Evolutionary conservation across 2,113 vertebrate genomes (phyloP).

Genomic region (Spea bombifrons): DNA sequence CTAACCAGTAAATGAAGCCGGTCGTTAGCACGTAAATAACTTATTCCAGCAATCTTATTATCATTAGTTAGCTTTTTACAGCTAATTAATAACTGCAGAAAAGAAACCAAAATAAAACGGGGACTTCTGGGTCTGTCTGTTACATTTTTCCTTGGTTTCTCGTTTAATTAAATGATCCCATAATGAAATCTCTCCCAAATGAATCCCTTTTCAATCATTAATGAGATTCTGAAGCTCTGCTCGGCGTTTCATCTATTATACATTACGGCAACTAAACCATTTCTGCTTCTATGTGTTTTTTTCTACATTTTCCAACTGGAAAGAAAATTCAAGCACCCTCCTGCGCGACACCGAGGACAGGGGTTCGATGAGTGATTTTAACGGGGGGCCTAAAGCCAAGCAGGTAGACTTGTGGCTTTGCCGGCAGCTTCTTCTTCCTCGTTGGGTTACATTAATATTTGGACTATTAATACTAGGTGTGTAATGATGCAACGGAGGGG

Average conservation of each 20-base stretch:
- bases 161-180: slow-evolving; percentile 77
- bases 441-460: background rate
- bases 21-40: slow-evolving; percentile 44
- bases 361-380: slow-evolving; percentile 43
- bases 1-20: slow-evolving; percentile 6
- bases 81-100: slow-evolving; percentile 53
- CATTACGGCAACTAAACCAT: slow-evolving; percentile 59
- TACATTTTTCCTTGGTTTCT: slow-evolving; percentile 61
- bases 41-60: slow-evolving; percentile 26
- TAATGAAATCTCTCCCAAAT: slow-evolving; percentile 77
- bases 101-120: background rate
- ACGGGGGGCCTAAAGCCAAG: slow-evolving; percentile 24
- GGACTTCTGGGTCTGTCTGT: slow-evolving; percentile 49
- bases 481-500: no score
- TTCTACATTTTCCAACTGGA: slow-evolving; percentile 49
- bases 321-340: slow-evolving; percentile 8
- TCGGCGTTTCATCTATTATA: slow-evolving; percentile 72
- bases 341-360: background rate
- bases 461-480: no score
- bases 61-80: slow-evolving; percentile 47
- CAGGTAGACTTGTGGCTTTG: slow-evolving; percentile 4
- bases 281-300: slow-evolving; percentile 52
- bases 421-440: background rate
- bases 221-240: slow-evolving; percentile 65
- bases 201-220: slow-evolving; percentile 74